These are phyloP conservation scores for Galeruca laticollis DNA, from an alignment of 2,888 invertebrate species.

Conservation along the genomic window DNA sequence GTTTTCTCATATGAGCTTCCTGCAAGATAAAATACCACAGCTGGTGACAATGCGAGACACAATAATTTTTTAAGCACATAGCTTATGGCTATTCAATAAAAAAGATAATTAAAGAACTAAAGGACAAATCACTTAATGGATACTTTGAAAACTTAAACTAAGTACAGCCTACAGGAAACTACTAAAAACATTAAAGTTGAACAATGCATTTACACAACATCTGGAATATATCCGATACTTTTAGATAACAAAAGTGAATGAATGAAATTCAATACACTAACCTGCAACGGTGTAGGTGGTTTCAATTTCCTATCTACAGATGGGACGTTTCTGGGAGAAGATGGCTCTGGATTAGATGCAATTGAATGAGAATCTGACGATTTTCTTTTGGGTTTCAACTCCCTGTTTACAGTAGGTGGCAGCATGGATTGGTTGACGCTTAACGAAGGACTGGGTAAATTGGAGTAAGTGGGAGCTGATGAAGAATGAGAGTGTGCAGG, in stretches of 20 bases:
- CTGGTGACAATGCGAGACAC: too few species aligned
- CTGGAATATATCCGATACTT: too few species aligned
- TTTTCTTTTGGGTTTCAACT: constrained; percentile 80
- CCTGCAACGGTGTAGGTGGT: constrained; percentile 68
- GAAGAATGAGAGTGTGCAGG: constrained; percentile 68
- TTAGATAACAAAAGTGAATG: too few species aligned
- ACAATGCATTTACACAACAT: too few species aligned
- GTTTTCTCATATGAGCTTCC: constrained; percentile 60
- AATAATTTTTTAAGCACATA: too few species aligned
- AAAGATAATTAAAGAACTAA: too few species aligned
- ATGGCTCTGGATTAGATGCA: constrained; percentile 63
- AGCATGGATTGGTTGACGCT: constrained; percentile 53
- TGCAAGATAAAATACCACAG: constrained; percentile 34
- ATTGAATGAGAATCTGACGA: constrained; percentile 67
- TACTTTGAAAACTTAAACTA: too few species aligned
- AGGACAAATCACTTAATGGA: too few species aligned
- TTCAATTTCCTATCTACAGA: constrained; percentile 75
- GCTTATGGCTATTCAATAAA: too few species aligned
- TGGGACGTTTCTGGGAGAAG: constrained; percentile 68
- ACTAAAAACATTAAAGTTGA: too few species aligned
- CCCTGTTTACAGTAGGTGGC: constrained; percentile 82
- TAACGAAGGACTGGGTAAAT: constrained; percentile 70
- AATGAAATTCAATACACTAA: constrained; percentile 44
- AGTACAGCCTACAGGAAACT: too few species aligned
- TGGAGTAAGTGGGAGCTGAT: constrained; percentile 70